Evolutionary conservation across 2,888 invertebrate genomes (phyloP), one percentile per base, ranked within the genome.

Genomic region (Ectemnius continuus): DNA sequence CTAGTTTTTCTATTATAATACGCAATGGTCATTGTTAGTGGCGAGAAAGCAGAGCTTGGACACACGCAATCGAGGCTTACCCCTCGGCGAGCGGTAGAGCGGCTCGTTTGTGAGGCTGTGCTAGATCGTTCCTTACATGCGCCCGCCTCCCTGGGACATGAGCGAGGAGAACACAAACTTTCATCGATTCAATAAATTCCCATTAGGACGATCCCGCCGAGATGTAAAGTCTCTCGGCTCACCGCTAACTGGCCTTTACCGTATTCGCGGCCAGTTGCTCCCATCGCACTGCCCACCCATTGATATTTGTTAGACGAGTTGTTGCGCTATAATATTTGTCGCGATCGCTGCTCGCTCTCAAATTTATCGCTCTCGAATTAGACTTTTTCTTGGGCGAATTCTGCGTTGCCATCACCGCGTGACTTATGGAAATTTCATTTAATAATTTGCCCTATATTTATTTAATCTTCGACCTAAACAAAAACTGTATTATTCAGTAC

Each of bases 121-220:
- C 16, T 18, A 4, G 73, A 36, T 70, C 76, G 70, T 81, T 81
- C 74, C 70, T 78, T 78, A 73, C 81, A 57, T 70, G 67, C 20
- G 61, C 47, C 45, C 18, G 59, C 59, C 60, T 75, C 76, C 69
- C 67, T 64, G 70, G 61, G 70, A 71, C 75, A 61, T 68, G 60
- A 64, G 70, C 57, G 72, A 73, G 67, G 72, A 67, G 72, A 74
- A 75, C 75, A 80, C 76, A 82, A 80, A 80, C 77, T 81, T 82
- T 71, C 78, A 78, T 82, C 77, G 78, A 79, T 75, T 82, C 81
- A 73, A 82, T 81, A 82, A 81, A 81, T 81, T 81, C 80, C 82
- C 83, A 81, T 82, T 81, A 81, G 73, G 80, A 73, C 77, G 82
- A 82, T 82, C 79, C 76, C 76, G 78, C 80, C 75, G 72, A 70